A percentile compares a stretch with the other conserved stretches of the same genome.
Evolutionary conservation across 2,888 invertebrate species (phyloP).

Genomic region (Drosophila mulleri): DNA sequence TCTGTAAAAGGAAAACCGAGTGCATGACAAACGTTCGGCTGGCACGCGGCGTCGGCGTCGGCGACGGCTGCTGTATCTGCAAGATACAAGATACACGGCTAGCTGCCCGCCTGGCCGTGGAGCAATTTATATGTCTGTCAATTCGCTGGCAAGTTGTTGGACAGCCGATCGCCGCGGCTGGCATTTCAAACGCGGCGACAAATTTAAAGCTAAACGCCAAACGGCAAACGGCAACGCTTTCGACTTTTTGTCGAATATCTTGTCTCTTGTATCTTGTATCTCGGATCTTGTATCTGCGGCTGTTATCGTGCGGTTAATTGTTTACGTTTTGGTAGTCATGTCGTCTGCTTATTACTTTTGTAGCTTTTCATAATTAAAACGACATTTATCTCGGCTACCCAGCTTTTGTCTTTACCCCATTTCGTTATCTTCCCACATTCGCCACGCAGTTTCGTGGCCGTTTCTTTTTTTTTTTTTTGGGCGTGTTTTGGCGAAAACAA

Average conservation of each 20-base stretch:
- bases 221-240: conserved; percentile 55
- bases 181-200: conserved; percentile 71
- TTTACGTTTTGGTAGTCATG: conserved; percentile 69
- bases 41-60: conserved; percentile 61
- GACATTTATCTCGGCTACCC: conserved; percentile 52
- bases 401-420: conserved; percentile 14
- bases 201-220: conserved; percentile 77
- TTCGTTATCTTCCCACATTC: conserved; percentile 36
- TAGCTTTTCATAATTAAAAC: conserved; percentile 72
- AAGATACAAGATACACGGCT: conserved; percentile 73
- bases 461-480: conserved; percentile 36
- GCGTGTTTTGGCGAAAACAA: conserved; percentile 33
- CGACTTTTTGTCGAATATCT: conserved; percentile 55
- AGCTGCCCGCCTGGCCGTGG: conserved; percentile 32
- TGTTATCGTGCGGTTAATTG: conserved; percentile 74
- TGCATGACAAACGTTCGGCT: conserved; percentile 74
- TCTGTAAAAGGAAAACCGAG: conserved; percentile 78
- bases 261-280: conserved; percentile 40
- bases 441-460: conserved; percentile 19
- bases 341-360: conserved; percentile 72
- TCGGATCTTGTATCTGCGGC: conserved; percentile 64
- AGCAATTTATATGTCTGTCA: conserved; percentile 81
- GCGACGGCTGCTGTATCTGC: conserved; percentile 34
- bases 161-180: conserved; percentile 39
- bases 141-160: conserved; percentile 64